Evolutionary conservation across 1,140 invertebrate genomes (phyloP).

Genomic region (Scaptomyza pallida): DNA sequence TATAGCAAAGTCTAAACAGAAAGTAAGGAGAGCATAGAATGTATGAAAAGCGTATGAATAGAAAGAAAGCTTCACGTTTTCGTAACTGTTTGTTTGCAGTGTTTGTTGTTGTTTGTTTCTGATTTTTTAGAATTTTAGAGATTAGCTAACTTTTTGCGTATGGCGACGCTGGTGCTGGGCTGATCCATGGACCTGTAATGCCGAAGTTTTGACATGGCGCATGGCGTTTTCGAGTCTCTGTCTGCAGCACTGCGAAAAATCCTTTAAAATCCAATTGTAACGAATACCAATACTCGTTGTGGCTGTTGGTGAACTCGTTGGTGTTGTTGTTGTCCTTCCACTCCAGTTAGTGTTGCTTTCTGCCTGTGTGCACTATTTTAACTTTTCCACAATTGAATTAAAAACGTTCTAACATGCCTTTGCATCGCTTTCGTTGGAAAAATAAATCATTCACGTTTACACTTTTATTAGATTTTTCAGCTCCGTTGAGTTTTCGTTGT

Average conservation of each 20-base stretch:
- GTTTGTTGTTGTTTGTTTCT: conserved; percentile 17
- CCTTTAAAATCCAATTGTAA: conserved; percentile 13
- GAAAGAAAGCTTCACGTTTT: background rate
- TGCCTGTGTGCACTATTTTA: conserved; percentile 4
- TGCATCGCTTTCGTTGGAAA: background rate
- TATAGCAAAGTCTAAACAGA: conserved; percentile 1
- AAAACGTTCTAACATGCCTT: background rate
- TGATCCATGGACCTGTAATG: conserved; percentile 84
- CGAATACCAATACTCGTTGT: background rate
- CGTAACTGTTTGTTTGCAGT: background rate
- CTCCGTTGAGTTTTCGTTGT: background rate
- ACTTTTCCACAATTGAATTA: conserved; percentile 6
- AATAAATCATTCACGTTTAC: background rate
- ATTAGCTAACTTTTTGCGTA: conserved; percentile 83
- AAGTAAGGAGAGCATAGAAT: background rate
- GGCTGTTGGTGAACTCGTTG: background rate
- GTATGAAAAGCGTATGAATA: conserved; percentile 1
- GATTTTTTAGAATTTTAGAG: background rate
- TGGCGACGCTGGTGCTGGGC: conserved; percentile 70
- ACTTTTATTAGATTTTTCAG: background rate
- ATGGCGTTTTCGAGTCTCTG: conserved; percentile 64
- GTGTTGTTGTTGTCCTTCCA: conserved; percentile 2
- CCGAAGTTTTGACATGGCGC: conserved; percentile 84
- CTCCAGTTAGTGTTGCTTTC: background rate
- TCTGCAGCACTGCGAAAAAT: conserved; percentile 61